These are phyloP conservation scores for Rhopalosiphum padi DNA, from an alignment of 1,140 invertebrate species.

Conservation along the genomic window DNA sequence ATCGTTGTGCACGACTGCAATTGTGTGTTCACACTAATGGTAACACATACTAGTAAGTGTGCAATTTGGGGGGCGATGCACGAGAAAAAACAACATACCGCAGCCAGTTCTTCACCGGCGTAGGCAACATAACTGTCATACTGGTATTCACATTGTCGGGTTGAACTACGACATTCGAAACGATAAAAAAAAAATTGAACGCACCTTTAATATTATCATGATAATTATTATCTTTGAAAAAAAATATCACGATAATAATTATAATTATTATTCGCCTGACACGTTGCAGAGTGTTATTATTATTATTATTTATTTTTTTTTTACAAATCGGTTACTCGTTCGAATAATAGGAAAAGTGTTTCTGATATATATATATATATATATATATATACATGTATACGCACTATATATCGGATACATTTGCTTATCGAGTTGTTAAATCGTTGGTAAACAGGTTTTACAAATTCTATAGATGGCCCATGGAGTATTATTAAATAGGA, in stretches of 20 bases:
- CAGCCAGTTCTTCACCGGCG: not conserved
- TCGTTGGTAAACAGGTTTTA: not conserved
- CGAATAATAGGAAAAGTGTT: not conserved
- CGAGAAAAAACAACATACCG: not conserved
- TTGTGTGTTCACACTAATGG: not conserved
- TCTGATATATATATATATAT: not conserved
- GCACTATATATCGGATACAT: not conserved
- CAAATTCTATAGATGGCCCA: not conserved
- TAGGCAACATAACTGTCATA: conserved; percentile 32
- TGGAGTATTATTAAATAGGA: not conserved
- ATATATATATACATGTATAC: not conserved
- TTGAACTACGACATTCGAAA: not conserved
- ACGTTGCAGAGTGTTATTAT: not conserved
- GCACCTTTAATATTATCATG: not conserved
- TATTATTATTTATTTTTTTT: not conserved
- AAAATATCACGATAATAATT: not conserved
- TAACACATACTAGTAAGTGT: no score
- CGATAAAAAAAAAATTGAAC: not conserved
- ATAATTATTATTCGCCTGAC: not conserved
- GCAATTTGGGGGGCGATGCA: no score
- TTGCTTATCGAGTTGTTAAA: not conserved
- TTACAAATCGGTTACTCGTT: not conserved
- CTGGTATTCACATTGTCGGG: not conserved
- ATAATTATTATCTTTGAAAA: not conserved
- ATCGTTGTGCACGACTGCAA: not conserved